Base-by-base conservation (phyloP, 2,888 invertebrate genomes). In the Arrhopalites spinosus region DNA sequence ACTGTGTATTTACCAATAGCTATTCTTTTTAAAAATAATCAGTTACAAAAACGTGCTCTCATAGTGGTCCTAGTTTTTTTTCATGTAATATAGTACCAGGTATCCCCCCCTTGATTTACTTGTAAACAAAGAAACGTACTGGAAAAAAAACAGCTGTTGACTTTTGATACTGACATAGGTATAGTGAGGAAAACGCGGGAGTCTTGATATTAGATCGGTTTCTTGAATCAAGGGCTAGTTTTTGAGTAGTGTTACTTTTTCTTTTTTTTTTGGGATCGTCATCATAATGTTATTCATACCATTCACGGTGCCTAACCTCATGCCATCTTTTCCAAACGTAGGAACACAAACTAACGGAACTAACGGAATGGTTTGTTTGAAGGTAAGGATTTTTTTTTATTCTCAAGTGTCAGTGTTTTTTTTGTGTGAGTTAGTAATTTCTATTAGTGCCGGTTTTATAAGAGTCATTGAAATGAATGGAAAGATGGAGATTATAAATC, bases 241-340 rank as follows among this genome's bases (percentile, higher is more conserved):
- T 25, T 59, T 23, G 59, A 59, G 59, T 59, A 20, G 59, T 64
- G 29, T 64, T 15, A 17, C 29, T 64, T 29, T 64, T 27, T 23
- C 56, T 20, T 56, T 56, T 56, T 56, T 56, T n/a, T 15, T n/a
- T n/a, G 5, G 13, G 20, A 20, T 30, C 47, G 29, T 53, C 20
- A 36, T 25, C 71, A 81, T 77, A 76, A 83, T 83, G 83, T 78
- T 83, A 66, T 83, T 83, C 79, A 83, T 83, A 77, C 83, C 83
- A 73, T 83, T 83, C 76, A 81, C 81, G 77, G 83, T 83, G 80
- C 83, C 83, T 83, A 83, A 80, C 77, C 77, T 83, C 53, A 81
- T 82, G 81, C 83, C 83, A 23, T 78, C 81, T 73, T 80, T 81
- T 76, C 77, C 81, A 66, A 81, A 78, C 67, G 72, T 81, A 71